Evolutionary conservation across 35 echinoderm and acorn worm genomes (phyloP).

Genomic region (Heliocidaris erythrogramma): DNA sequence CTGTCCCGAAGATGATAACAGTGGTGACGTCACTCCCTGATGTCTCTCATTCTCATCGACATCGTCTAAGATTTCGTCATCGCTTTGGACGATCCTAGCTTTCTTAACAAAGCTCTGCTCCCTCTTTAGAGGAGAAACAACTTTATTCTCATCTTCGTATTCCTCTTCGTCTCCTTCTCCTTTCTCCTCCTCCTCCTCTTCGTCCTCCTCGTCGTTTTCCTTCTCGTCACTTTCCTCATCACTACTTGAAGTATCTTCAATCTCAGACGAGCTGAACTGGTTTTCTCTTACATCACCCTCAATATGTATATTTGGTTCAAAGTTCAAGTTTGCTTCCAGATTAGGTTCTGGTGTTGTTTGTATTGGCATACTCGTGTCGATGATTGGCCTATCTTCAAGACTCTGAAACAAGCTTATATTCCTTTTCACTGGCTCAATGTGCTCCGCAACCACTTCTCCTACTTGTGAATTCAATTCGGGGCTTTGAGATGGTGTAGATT

Average conservation of each 20-base stretch:
- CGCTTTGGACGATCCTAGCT: slow-evolving; percentile 32
- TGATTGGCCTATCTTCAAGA: slow-evolving; percentile 49
- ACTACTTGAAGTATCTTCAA: background rate
- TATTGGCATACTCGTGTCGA: slow-evolving; percentile 30
- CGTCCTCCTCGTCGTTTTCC: background rate
- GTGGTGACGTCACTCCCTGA: background rate
- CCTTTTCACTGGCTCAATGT: background rate
- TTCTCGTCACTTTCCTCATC: slow-evolving; percentile 11
- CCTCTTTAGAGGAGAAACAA: slow-evolving; percentile 6
- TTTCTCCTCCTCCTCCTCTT: background rate
- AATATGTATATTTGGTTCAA: background rate
- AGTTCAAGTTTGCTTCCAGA: background rate
- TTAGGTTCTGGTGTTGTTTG: slow-evolving; percentile 14
- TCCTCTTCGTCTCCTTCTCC: background rate
- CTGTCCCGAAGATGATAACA: background rate
- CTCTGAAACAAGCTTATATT: slow-evolving; percentile 38
- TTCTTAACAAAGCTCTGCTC: slow-evolving; percentile 28
- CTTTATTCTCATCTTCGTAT: background rate
- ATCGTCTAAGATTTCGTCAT: slow-evolving; percentile 28
- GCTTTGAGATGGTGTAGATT: background rate
- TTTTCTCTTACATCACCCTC: background rate
- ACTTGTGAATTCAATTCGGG: background rate
- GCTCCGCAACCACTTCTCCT: background rate
- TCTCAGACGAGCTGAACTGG: background rate
- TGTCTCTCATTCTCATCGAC: background rate